These are phyloP conservation scores for Urocolius indicus DNA, from an alignment of 2,113 vertebrate species.

Conservation along the genomic window DNA sequence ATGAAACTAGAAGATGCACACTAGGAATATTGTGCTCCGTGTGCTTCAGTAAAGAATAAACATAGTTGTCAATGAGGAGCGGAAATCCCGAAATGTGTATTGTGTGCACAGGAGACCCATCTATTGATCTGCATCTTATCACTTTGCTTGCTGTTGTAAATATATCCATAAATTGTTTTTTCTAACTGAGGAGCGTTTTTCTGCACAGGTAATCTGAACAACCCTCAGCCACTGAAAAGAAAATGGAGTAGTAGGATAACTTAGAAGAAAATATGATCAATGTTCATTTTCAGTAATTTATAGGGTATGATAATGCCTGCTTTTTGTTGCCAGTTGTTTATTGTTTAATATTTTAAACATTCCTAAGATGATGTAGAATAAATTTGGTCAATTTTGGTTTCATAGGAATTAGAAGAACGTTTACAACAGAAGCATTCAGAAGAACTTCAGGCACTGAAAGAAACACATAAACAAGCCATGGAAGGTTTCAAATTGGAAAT, in stretches of 20 bases:
- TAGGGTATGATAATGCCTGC: not conserved
- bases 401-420: slow-evolving; percentile 90
- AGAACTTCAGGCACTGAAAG: slow-evolving; percentile 91
- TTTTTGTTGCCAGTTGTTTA: not conserved
- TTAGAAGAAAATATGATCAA: not conserved
- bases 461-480: slow-evolving; percentile 92
- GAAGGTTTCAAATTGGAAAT: slow-evolving; percentile 95
- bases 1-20: not conserved
- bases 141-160: not conserved
- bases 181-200: not conserved
- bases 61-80: not conserved
- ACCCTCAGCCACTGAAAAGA: not conserved
- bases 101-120: not conserved
- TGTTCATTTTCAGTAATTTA: not conserved
- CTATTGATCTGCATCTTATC: not conserved
- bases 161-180: not conserved
- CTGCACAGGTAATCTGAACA: not conserved
- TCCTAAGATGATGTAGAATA: not conserved
- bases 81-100: not conserved
- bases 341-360: not conserved
- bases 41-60: not conserved
- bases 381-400: not conserved
- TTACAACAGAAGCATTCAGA: slow-evolving; percentile 91
- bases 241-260: not conserved
- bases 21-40: not conserved